Evolutionary conservation across 2,797 vertebrate species (phyloP), one percentile per base, ranked within the genome.

Genomic region (Cossypha polioptera): DNA sequence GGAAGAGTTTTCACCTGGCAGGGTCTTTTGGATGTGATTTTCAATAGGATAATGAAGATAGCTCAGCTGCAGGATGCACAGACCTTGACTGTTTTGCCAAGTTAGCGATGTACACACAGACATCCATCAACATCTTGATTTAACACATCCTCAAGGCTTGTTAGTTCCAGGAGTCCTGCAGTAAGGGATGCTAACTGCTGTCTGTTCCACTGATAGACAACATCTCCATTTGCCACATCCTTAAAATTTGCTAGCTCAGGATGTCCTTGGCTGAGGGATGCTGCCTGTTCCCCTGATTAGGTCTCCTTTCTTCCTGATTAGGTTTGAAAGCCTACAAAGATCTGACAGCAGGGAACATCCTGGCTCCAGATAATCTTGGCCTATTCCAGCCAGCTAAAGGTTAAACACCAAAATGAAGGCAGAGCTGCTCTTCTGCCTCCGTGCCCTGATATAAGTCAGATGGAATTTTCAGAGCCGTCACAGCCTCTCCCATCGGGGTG

Each of bases 391-490:
- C 55, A 91, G 75, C 19, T 78, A 59, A 59, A 75, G 75, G 93
- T 85, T 91, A 86, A 95, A 47, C 40, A 51, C 47, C 28, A 16
- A 36, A 69, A 33, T 2, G 40, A 62, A 91, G 81, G 75, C 90
- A 90, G 92, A 91, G 61, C 72, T 65, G 73, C 65, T 76, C 17
- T 55, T 76, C 93, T 92, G 81, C 92, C 81, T 82, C 67, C 26
- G 0, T 73, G 89, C 74, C 87, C 86, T 77, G 76, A 86, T 62
- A 35, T 3, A 50, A 95, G 55, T 50, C 84, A 94, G 73, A 66
- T 93, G 88, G 92, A 92, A 93, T 95, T 90, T 94, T 69, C 51
- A 59, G 90, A 67, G 75, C 67, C 1, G 0, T 51, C 63, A 18
- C 67, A 59, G 90, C 82, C 86, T 72, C 59, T 90, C 82, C 75